phyloP scores from a whole-genome alignment of 2,113 vertebrate genomes.

The Monopterus albus region DNA sequence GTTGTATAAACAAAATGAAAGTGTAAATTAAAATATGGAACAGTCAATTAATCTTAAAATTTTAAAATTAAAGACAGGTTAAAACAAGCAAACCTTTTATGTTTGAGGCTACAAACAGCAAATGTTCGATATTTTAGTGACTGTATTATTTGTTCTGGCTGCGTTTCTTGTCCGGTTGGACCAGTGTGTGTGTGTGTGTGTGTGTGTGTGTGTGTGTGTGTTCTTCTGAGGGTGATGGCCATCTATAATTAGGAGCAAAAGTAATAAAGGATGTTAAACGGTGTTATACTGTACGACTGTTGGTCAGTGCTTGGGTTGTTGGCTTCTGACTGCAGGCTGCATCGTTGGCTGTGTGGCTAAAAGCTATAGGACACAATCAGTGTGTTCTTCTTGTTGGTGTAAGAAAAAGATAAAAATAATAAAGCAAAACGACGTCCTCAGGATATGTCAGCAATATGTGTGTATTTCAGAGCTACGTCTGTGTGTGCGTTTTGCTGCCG shows the following conservation, averaged over 20 bases:
- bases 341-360: background rate
- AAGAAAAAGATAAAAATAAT: slow-evolving; percentile 5
- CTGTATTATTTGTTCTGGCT: slow-evolving; percentile 15
- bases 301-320: background rate
- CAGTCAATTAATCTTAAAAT: too few relatives aligned
- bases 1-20: too few relatives aligned
- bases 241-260: slow-evolving; percentile 28
- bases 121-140: background rate
- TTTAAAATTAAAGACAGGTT: too few relatives aligned
- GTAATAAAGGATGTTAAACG: background rate
- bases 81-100: too few relatives aligned
- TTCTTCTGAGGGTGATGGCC: slow-evolving; percentile 34
- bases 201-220: too few relatives aligned
- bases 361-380: slow-evolving; percentile 21
- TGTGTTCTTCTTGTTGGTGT: slow-evolving; percentile 18
- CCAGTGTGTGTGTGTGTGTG: background rate
- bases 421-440: slow-evolving; percentile 14
- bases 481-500: slow-evolving; percentile 50
- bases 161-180: background rate
- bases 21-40: too few relatives aligned
- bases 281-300: background rate
- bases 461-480: background rate
- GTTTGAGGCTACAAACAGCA: background rate
- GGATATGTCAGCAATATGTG: slow-evolving; percentile 53
- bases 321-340: slow-evolving; percentile 8